Base-by-base conservation (phyloP, 2,888 invertebrate genomes). In the Drosophila nigricruria region DNA sequence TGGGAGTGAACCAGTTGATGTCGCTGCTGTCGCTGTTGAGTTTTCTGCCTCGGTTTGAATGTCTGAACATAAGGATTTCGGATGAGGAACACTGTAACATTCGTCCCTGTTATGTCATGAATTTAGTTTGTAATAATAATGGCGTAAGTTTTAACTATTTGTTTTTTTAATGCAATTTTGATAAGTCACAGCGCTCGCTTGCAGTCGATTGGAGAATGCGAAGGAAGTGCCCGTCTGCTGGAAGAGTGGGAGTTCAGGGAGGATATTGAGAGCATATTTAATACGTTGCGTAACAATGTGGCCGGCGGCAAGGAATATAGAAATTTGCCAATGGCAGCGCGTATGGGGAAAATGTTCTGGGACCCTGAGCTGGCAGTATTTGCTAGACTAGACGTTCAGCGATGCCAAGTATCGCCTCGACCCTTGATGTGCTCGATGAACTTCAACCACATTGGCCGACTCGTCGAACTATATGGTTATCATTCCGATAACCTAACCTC, bases 261-360 rank as follows among this genome's bases (percentile, higher is more conserved):
- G 0, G 0, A 16, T 0, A 25, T 81, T 0, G 43, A 34, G 1
- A 8, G 54, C 2, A 9, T n/a, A 1, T 59, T 81, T 3, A 81
- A 81, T 49, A 57, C 10, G 1, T 36, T 79, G n/a, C 73, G 81
- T 0, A 69, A 79, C 25, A n/a, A 42, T 12, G 81, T 70, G 1
- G 79, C 81, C 3, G 60, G 67, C 2, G 79, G 79, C 0, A 20
- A 34, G 1, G 4, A 23, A 1, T 70, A 62, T 43, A 40, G 27
- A 18, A 65, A 73, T 23, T 49, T 82, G 10, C 72, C 56, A 0
- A 4, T 23, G 18, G 82, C 83, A 2, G 81, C 67, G 8, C 72
- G 68, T 5, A 83, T 83, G 76, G 54, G 54, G 0, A 56, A 4
- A 40, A 74, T 83, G 77, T 6, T 9, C 16, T 81, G 81, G 82